Base-by-base conservation (phyloP, 2,113 vertebrate genomes). In the Butorides virescens region DNA sequence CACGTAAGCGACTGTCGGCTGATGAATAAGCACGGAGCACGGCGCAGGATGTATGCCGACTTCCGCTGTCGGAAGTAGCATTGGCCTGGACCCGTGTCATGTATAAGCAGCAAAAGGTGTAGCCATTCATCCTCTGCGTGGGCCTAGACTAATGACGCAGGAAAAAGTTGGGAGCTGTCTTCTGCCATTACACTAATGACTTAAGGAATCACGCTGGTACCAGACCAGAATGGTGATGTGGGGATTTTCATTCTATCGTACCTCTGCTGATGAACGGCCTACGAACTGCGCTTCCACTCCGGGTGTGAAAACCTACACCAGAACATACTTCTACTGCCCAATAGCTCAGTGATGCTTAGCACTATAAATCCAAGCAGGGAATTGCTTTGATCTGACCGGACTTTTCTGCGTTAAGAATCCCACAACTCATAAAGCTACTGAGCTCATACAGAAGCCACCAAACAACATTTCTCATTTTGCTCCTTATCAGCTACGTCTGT, bases 241-340 rank as follows among this genome's bases (percentile, higher is more conserved):
- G 50, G 6, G 4, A 6, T 25, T 39, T 23, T n/a, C 22, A 1
- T 36, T n/a, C 44, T 49, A 1, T 22, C 0, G 0, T 16, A 1
- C 30, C 44, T 76, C 65, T 10, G 4, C 26, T 3, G 46, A 8
- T 2, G 8, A 84, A 0, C 0, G 1, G 52, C 50, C 86, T 8
- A 0, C 0, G 18, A 34, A 11, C 66, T 72, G 46, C 0, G 0
- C n/a, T 15, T 42, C 32, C 44, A 27, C 22, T 1, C 13, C 15
- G 15, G 18, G 13, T 27, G 4, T 14, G 11, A 46, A 25, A 50
- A 8, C 71, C 56, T 8, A 22, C 4, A 16, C 15, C 34, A n/a
- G 50, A 63, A 44, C n/a, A 0, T 3, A 22, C 44, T 73, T 36
- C 10, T 50, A 32, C 62, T 79, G 84, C 70, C 7, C 20, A 12